phyloP scores from a whole-genome alignment of 1,140 invertebrate genomes.

The Ptiloglossa arizonensis region DNA sequence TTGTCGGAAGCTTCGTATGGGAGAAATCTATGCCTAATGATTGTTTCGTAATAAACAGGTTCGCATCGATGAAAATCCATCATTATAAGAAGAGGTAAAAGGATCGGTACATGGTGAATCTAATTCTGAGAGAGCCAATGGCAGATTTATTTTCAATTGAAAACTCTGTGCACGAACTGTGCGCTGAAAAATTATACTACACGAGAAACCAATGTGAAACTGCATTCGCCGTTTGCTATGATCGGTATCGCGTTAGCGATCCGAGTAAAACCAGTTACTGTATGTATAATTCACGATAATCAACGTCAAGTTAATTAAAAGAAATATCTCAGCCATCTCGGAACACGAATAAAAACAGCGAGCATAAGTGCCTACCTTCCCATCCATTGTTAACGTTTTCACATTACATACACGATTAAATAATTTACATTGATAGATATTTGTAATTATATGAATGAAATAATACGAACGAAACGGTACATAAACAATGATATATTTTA shows the following conservation, averaged over 20 bases:
- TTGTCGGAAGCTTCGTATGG: neutral
- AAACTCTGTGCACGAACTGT: neutral
- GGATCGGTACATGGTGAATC: neutral
- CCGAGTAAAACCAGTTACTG: neutral
- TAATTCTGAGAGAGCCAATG: too few relatives aligned
- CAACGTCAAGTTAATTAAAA: slow-evolving; percentile 43
- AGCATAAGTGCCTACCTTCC: neutral
- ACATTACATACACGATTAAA: neutral
- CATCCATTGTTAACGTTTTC: neutral
- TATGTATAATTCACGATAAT: slow-evolving; percentile 23
- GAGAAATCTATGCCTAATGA: neutral
- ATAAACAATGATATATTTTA: neutral
- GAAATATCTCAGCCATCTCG: slow-evolving; percentile 4
- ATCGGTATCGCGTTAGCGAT: slow-evolving; percentile 18
- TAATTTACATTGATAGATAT: neutral
- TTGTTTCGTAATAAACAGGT: neutral
- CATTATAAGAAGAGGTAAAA: neutral
- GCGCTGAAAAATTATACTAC: neutral
- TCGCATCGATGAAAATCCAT: neutral
- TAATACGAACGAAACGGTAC: neutral
- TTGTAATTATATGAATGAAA: neutral
- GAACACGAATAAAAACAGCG: neutral
- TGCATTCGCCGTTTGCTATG: neutral
- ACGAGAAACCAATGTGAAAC: neutral
- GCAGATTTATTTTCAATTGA: neutral